A percentile compares a stretch with the other conserved stretches of the same genome.
phyloP scores from a whole-genome alignment of 2,797 vertebrate species.

The Eospalax fontanierii region DNA sequence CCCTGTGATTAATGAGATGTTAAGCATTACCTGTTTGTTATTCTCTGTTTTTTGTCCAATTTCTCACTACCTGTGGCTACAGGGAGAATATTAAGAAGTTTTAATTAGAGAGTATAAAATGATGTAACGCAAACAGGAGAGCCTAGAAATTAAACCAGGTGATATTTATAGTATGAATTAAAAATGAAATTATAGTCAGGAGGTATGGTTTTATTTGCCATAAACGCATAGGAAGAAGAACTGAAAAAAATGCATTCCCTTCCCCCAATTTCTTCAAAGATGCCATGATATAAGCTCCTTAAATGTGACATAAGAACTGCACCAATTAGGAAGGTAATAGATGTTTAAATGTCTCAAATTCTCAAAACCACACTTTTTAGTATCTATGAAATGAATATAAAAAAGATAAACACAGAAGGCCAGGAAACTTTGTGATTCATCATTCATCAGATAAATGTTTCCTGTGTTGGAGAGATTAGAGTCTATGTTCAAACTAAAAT shows the following conservation, averaged over 20 bases:
- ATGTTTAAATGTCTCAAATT: background rate
- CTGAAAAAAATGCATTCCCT: background rate
- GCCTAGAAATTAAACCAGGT: slow-evolving; percentile 56
- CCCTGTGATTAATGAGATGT: slow-evolving; percentile 48
- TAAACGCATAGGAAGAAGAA: slow-evolving; percentile 34
- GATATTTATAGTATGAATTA: slow-evolving; percentile 27
- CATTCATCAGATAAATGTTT: background rate
- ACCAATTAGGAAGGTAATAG: background rate
- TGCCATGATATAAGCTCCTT: background rate
- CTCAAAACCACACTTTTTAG: slow-evolving; percentile 44
- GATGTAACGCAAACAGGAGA: slow-evolving; percentile 9
- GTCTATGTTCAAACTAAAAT: slow-evolving; percentile 13
- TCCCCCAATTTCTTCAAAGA: background rate
- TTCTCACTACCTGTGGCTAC: background rate
- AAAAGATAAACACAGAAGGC: slow-evolving; percentile 36
- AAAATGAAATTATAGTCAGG: slow-evolving; percentile 27
- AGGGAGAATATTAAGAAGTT: slow-evolving; percentile 30
- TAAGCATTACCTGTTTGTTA: slow-evolving; percentile 54
- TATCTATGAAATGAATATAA: slow-evolving; percentile 11
- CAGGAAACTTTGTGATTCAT: background rate
- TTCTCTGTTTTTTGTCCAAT: slow-evolving; percentile 15
- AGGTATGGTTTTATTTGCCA: background rate
- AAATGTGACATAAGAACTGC: background rate
- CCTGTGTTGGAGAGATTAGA: slow-evolving; percentile 33
- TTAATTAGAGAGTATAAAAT: slow-evolving; percentile 62